A percentile compares a stretch with the other conserved stretches of the same genome.
These are phyloP conservation scores for Aeoliscus strigatus DNA, from an alignment of 2,797 vertebrate genomes.

Conservation along the genomic window DNA sequence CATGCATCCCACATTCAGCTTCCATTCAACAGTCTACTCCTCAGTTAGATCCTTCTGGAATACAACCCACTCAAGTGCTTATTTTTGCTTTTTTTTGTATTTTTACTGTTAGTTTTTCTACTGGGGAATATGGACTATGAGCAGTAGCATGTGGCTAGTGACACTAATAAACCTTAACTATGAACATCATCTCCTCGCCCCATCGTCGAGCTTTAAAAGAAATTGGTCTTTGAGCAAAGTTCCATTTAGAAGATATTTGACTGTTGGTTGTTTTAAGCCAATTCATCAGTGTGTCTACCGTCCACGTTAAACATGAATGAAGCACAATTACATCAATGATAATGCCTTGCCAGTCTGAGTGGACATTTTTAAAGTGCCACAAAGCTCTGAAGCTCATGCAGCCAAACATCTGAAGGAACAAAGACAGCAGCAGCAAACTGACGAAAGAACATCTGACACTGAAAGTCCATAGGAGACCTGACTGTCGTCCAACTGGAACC, in stretches of 20 bases:
- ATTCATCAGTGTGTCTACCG: constrained; percentile 36
- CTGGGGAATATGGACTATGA: no score
- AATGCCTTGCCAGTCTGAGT: constrained; percentile 12
- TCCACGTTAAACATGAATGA: constrained; percentile 27
- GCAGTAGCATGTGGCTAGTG: no score
- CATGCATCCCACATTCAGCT: constrained; percentile 39
- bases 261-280: constrained; percentile 19
- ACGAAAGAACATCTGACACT: no score
- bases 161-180: no score
- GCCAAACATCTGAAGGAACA: neutral
- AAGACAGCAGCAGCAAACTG: neutral
- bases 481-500: no score
- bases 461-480: no score
- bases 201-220: constrained; percentile 8
- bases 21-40: no score
- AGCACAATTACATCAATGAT: constrained; percentile 19
- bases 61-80: no score
- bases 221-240: constrained; percentile 16
- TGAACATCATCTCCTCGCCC: no score
- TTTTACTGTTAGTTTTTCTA: no score
- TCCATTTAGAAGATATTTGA: constrained; percentile 35
- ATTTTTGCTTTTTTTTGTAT: no score
- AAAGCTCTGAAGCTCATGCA: neutral
- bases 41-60: no score
- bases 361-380: constrained; percentile 12